Conservation (phyloP, 2,113 vertebrate species). For the Bujurquina vittata region DNA sequence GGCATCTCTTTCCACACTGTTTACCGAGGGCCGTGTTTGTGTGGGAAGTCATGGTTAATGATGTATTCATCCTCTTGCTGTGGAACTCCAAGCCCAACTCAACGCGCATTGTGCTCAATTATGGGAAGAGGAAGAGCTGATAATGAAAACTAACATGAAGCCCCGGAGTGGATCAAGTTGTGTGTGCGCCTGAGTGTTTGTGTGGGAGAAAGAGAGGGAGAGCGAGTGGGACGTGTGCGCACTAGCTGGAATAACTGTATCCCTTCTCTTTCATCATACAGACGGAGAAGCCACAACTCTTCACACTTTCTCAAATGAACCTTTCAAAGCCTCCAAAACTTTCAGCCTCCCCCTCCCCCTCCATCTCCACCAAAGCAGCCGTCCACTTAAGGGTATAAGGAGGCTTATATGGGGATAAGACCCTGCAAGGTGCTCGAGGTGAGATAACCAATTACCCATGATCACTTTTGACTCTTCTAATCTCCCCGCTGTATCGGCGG, state of each 20-base stretch:
- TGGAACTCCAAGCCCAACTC: slow-evolving; percentile 57
- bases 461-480: slow-evolving; percentile 84
- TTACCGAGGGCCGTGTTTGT: slow-evolving; percentile 66
- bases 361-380: slow-evolving; percentile 59
- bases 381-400: slow-evolving; percentile 80
- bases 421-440: slow-evolving; percentile 75
- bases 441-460: slow-evolving; percentile 82
- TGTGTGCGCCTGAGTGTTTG: slow-evolving; percentile 12
- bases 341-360: slow-evolving; percentile 44
- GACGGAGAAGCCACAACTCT: slow-evolving; percentile 64
- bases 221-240: neutral
- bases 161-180: slow-evolving; percentile 67
- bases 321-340: slow-evolving; percentile 78
- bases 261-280: slow-evolving; percentile 75
- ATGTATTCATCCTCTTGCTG: slow-evolving; percentile 68
- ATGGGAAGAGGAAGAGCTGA: slow-evolving; percentile 71
- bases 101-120: slow-evolving; percentile 66
- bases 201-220: neutral
- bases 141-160: slow-evolving; percentile 74
- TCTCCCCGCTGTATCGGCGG: slow-evolving; percentile 70
- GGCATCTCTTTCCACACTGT: slow-evolving; percentile 28
- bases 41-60: slow-evolving; percentile 66
- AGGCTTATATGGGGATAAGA: slow-evolving; percentile 80
- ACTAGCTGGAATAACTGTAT: slow-evolving; percentile 47
- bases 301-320: slow-evolving; percentile 72